phyloP scores from a whole-genome alignment of 1,140 invertebrate species.

The Proales similis region DNA sequence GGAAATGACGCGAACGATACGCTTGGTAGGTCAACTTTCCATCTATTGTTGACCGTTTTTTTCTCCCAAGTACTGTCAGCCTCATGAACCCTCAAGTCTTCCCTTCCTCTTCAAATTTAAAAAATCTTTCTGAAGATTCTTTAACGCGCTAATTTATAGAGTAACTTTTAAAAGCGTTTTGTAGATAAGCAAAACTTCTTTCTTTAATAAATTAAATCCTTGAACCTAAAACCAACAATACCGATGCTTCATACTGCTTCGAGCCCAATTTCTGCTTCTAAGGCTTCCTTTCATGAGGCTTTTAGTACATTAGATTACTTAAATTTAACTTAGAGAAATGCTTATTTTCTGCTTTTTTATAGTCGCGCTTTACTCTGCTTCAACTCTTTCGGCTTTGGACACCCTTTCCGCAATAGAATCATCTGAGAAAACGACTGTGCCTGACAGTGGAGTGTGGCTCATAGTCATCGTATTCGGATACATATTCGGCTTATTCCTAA shows the following conservation, averaged over 20 bases:
- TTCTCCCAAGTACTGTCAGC: background rate
- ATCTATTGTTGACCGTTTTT: background rate
- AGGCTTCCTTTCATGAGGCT: no score
- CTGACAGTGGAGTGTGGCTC: conserved; percentile 27
- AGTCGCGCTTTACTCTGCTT: no score
- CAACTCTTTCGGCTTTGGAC: no score
- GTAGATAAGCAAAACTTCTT: background rate
- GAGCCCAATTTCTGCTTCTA: no score
- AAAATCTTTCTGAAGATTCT: conserved; percentile 1
- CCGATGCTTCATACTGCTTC: background rate
- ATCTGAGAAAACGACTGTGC: background rate
- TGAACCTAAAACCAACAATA: background rate
- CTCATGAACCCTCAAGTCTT: conserved; percentile 9
- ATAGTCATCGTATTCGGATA: conserved; percentile 37
- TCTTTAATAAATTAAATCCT: background rate
- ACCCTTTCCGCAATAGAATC: no score
- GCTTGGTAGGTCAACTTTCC: conserved; percentile 29
- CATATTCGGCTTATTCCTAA: conserved; percentile 32
- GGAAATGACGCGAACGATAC: conserved; percentile 8
- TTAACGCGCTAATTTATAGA: background rate
- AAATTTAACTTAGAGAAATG: no score
- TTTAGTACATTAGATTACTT: no score
- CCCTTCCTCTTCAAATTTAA: background rate
- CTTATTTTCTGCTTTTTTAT: no score
- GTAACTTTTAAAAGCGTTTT: background rate